A percentile compares a stretch with the other conserved stretches of the same genome.
phyloP scores from a whole-genome alignment of 2,888 invertebrate species.

The Dorcus parallelipipedus region DNA sequence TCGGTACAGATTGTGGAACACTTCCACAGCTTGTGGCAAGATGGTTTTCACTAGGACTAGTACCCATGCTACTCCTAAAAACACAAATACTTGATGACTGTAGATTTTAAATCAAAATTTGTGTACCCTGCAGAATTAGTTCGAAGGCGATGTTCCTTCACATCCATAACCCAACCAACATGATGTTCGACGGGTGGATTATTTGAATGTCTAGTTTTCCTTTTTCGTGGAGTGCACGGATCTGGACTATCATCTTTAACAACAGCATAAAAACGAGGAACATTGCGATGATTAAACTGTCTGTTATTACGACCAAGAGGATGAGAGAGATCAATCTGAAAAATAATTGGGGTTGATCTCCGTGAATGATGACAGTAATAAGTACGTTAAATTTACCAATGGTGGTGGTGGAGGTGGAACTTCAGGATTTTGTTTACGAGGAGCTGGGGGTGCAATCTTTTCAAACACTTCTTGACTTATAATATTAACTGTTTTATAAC shows the following conservation, averaged over 20 bases:
- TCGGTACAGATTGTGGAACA: constrained; percentile 77
- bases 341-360: not conserved
- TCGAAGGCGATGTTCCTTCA: constrained; percentile 75
- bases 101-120: not conserved
- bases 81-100: constrained; percentile 5
- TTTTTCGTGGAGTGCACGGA: constrained; percentile 71
- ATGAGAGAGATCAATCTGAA: constrained; percentile 1
- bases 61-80: constrained; percentile 72
- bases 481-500: constrained; percentile 82
- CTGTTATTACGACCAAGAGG: constrained; percentile 15
- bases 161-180: constrained; percentile 97
- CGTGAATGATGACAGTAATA: not conserved
- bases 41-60: constrained; percentile 65
- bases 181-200: constrained; percentile 94
- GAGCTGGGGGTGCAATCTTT: constrained; percentile 65
- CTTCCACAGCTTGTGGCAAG: constrained; percentile 58
- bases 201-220: constrained; percentile 86
- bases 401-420: constrained; percentile 82
- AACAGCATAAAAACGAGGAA: constrained; percentile 91
- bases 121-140: constrained; percentile 72
- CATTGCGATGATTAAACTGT: constrained; percentile 51
- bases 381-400: constrained; percentile 30
- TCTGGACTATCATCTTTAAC: constrained; percentile 71
- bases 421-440: constrained; percentile 66
- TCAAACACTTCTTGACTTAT: constrained; percentile 88